Conservation (phyloP, 2,797 vertebrate species). For the Falco rusticolus region DNA sequence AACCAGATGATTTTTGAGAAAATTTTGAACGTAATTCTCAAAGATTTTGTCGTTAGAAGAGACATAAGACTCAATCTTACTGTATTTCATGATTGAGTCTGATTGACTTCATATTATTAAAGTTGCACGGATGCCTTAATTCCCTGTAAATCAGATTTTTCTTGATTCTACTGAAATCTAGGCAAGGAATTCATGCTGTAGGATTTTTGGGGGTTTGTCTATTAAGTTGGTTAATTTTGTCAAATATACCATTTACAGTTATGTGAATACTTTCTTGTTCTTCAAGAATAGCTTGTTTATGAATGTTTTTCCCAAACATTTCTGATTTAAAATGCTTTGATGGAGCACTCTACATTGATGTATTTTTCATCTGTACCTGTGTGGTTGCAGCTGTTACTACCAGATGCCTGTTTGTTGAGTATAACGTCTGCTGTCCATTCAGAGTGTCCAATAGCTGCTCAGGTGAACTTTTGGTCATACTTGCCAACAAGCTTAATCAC, state of each 20-base stretch:
- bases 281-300: not conserved
- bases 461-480: not conserved
- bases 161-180: not conserved
- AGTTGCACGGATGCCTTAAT: not conserved
- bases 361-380: not conserved
- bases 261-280: not conserved
- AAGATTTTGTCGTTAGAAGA: not conserved
- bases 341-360: not conserved
- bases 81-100: not conserved
- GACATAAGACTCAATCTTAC: not conserved
- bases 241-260: not conserved
- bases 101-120: not conserved
- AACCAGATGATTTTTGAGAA: not conserved
- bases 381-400: conserved; percentile 45
- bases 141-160: not conserved
- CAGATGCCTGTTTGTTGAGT: not conserved
- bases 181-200: not conserved
- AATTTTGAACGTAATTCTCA: not conserved
- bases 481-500: not conserved
- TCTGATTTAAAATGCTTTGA: conserved; percentile 32
- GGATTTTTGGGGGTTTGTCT: not conserved
- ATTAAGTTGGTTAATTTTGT: not conserved
- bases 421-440: not conserved
- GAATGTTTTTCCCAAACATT: not conserved
- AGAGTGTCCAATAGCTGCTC: not conserved